Evolutionary conservation across 2,888 invertebrate genomes (phyloP).

Genomic region (Ditula angustiorana): DNA sequence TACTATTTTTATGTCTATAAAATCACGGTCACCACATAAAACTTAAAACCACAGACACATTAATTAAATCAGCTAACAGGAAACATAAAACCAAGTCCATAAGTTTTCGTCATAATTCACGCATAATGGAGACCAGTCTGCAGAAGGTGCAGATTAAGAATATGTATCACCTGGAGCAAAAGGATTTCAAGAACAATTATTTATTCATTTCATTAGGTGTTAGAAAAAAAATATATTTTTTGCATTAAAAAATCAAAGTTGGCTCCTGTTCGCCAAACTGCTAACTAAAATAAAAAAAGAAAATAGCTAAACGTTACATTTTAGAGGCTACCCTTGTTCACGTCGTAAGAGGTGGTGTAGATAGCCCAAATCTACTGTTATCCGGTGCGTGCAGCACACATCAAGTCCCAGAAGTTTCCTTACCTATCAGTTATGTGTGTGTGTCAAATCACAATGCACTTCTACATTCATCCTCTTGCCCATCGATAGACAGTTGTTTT

Average conservation of each 20-base stretch:
- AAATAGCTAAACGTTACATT: too few relatives aligned
- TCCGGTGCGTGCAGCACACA: too few relatives aligned
- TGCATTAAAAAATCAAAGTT: neutral
- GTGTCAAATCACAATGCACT: neutral
- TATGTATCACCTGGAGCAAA: neutral
- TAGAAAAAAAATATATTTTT: neutral
- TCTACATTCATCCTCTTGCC: neutral
- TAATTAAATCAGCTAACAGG: slow-evolving; percentile 25
- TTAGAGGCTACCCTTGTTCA: too few relatives aligned
- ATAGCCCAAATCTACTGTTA: too few relatives aligned
- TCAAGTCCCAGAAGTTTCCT: neutral
- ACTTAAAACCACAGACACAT: slow-evolving; percentile 25
- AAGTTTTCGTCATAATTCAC: slow-evolving; percentile 27
- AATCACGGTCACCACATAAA: neutral
- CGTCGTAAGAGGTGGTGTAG: too few relatives aligned
- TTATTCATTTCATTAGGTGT: too few relatives aligned
- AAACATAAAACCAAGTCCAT: slow-evolving; percentile 27
- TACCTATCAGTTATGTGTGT: neutral
- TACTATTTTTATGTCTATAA: neutral
- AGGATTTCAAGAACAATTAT: neutral
- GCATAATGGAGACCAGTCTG: slow-evolving; percentile 18
- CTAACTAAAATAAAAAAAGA: too few relatives aligned
- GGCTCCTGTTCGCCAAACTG: too few relatives aligned
- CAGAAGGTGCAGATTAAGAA: slow-evolving; percentile 1
- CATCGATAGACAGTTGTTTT: neutral